These are phyloP conservation scores for Alca torda DNA, from an alignment of 2,797 vertebrate genomes.

Conservation along the genomic window DNA sequence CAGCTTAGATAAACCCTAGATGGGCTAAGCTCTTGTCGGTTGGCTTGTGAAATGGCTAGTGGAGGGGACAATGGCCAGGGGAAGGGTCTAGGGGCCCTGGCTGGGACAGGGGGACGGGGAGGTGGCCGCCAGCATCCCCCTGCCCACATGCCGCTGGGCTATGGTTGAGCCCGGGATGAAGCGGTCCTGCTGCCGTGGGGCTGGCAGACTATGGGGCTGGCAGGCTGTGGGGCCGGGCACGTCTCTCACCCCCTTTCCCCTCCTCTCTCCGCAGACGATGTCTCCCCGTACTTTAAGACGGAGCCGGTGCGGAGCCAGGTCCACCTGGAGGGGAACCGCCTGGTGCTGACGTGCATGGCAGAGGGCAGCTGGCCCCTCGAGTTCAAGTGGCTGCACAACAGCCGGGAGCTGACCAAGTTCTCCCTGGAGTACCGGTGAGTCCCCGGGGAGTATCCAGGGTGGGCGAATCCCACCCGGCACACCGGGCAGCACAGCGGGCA, in stretches of 20 bases:
- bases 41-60: background rate
- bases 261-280: slow-evolving; percentile 83
- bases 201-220: too few relatives aligned
- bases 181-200: rapidly evolving
- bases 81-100: background rate
- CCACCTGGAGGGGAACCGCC: slow-evolving; percentile 94
- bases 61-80: background rate
- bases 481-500: background rate
- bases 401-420: slow-evolving; percentile 90
- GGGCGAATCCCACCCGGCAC: rapidly evolving
- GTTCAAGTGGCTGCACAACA: slow-evolving; percentile 97
- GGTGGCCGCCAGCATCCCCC: background rate
- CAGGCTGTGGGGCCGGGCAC: rapidly evolving
- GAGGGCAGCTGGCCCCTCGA: slow-evolving; percentile 98
- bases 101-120: background rate
- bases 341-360: slow-evolving; percentile 98
- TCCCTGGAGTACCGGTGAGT: slow-evolving; percentile 95
- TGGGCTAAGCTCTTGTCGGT: background rate
- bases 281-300: slow-evolving; percentile 96
- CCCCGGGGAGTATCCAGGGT: rapidly evolving
- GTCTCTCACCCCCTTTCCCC: background rate
- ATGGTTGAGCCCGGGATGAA: rapidly evolving
- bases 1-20: slow-evolving; percentile 40
- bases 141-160: background rate
- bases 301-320: slow-evolving; percentile 92